These are phyloP conservation scores for Copidosoma aretas DNA, from an alignment of 2,888 invertebrate genomes.

Conservation along the genomic window DNA sequence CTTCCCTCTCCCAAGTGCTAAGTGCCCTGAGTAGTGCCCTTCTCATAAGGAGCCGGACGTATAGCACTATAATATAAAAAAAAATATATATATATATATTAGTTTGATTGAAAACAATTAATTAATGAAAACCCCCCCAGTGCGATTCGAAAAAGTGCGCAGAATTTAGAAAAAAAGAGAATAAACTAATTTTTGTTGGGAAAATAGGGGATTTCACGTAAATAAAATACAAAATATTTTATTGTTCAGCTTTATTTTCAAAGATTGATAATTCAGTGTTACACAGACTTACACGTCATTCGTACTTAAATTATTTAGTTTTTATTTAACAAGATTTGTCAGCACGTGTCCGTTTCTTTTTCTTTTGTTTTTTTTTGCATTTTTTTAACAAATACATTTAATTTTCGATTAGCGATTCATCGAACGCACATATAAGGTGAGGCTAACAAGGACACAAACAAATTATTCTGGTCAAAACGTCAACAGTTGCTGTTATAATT, in stretches of 20 bases:
- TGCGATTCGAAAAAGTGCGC: too few species aligned
- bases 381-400: constrained; percentile 30
- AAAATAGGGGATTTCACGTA: not conserved
- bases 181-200: too few species aligned
- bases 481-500: constrained; percentile 21
- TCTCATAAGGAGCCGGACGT: too few species aligned
- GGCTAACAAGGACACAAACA: constrained; percentile 39
- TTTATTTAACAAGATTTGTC: constrained; percentile 22
- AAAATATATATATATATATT: too few species aligned
- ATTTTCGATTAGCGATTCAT: constrained; percentile 22
- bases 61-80: too few species aligned
- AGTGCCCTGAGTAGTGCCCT: too few species aligned
- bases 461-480: constrained; percentile 44
- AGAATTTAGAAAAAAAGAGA: too few species aligned
- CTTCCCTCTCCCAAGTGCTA: too few species aligned
- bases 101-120: too few species aligned
- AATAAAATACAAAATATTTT: constrained; percentile 11
- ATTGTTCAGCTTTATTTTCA: constrained; percentile 36
- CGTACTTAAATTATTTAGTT: constrained; percentile 23
- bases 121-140: too few species aligned
- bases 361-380: not conserved
- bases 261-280: constrained; percentile 34
- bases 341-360: not conserved
- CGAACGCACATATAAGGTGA: constrained; percentile 20
- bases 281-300: constrained; percentile 30